A percentile compares a stretch with the other conserved stretches of the same genome.
Conservation (phyloP, 2,888 invertebrate genomes). For the Xanthia togata region DNA sequence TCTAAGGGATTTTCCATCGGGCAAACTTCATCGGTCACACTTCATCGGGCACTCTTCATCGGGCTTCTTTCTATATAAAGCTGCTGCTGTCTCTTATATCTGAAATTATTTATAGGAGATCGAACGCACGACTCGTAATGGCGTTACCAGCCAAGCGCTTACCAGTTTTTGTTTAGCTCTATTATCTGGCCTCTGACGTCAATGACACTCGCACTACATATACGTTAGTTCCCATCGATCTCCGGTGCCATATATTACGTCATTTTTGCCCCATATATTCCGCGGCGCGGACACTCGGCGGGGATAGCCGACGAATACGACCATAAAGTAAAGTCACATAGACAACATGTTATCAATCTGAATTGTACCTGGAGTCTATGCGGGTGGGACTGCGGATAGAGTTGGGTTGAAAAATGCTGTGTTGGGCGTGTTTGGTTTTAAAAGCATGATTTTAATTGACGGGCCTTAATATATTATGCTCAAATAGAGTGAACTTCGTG, state of each 20-base stretch:
- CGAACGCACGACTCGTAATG: background rate
- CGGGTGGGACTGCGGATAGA: slow-evolving; percentile 31
- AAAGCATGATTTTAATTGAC: background rate
- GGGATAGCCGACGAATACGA: slow-evolving; percentile 33
- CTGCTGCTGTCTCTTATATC: background rate
- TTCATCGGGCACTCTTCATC: no score
- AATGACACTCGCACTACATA: slow-evolving; percentile 21
- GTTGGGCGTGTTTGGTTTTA: background rate
- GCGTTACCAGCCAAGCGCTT: background rate
- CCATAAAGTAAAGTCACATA: slow-evolving; percentile 54
- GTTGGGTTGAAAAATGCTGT: background rate
- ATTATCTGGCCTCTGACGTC: slow-evolving; percentile 19
- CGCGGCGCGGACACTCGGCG: slow-evolving; percentile 41
- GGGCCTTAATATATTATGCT: background rate
- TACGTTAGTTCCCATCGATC: slow-evolving; percentile 55
- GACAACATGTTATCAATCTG: slow-evolving; percentile 51
- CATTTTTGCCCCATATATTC: slow-evolving; percentile 63
- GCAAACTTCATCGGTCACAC: no score
- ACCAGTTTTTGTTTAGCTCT: slow-evolving; percentile 9
- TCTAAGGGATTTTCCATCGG: no score
- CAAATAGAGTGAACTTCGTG: no score
- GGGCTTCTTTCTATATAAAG: background rate
- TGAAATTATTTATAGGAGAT: background rate
- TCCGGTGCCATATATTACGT: slow-evolving; percentile 48
- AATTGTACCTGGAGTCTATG: slow-evolving; percentile 49